Conservation (phyloP, 2,797 vertebrate genomes). For the Anomalospiza imberbis region DNA sequence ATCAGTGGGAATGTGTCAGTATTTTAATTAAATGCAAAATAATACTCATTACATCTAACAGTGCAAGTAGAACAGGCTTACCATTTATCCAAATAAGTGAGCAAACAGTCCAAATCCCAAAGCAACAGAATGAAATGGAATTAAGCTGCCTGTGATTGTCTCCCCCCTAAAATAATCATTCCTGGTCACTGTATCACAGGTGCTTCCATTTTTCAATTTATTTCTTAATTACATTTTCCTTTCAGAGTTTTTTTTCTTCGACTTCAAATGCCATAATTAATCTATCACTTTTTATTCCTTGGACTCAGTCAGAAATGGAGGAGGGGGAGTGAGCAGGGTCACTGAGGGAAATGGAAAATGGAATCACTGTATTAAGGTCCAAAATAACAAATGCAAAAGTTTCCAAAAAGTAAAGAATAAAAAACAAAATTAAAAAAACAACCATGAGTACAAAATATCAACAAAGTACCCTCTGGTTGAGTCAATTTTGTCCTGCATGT, state of each 20-base stretch:
- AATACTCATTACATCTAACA: constrained; percentile 15
- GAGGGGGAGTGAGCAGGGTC: background rate
- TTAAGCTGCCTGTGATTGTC: constrained; percentile 27
- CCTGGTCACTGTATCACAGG: constrained; percentile 21
- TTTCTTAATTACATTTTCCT: constrained; percentile 59
- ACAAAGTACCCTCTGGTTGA: background rate
- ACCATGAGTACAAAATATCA: background rate
- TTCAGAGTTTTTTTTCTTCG: background rate
- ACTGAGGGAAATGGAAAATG: background rate
- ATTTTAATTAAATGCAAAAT: constrained; percentile 50
- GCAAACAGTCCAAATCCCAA: constrained; percentile 27
- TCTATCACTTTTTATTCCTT: constrained; percentile 7
- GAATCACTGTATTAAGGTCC: background rate
- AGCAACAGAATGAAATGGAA: constrained; percentile 38
- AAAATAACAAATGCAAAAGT: background rate
- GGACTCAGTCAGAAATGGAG: background rate
- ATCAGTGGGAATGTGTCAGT: background rate
- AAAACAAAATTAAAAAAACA: background rate
- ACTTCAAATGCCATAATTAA: constrained; percentile 46
- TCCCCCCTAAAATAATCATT: constrained; percentile 30
- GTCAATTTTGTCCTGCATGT: background rate
- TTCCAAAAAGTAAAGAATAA: background rate
- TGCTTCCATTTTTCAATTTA: constrained; percentile 47
- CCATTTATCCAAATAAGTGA: constrained; percentile 36
- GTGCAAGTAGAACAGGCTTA: background rate